A percentile compares a stretch with the other conserved stretches of the same genome.
Evolutionary conservation across 2,888 invertebrate species (phyloP).

Genomic region (Sabatieria punctata): DNA sequence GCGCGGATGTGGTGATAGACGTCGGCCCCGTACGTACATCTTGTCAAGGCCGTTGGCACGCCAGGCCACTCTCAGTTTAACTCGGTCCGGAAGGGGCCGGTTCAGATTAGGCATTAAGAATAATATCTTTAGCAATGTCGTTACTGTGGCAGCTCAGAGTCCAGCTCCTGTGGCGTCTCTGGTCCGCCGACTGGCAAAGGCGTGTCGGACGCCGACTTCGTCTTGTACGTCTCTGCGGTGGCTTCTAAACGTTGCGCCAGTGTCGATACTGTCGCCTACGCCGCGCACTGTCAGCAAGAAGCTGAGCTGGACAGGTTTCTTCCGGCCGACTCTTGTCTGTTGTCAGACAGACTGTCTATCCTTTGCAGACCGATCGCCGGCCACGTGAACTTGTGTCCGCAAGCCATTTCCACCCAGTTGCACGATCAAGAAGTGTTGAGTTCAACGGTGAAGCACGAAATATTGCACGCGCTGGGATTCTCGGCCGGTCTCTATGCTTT

Average conservation of each 20-base stretch:
- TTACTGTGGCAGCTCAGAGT: constrained; percentile 13
- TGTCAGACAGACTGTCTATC: too few relatives aligned
- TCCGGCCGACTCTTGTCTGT: constrained; percentile 12
- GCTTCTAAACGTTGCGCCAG: constrained; percentile 80
- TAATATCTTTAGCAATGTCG: constrained; percentile 15
- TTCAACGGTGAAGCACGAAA: constrained; percentile 95
- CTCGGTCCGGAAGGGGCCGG: not conserved
- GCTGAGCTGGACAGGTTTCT: constrained; percentile 72
- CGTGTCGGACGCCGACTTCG: constrained; percentile 66
- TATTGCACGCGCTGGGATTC: constrained; percentile 89
- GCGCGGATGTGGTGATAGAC: too few relatives aligned
- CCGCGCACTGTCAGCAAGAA: constrained; percentile 96
- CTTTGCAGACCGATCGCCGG: constrained; percentile 84
- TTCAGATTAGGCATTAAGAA: not conserved
- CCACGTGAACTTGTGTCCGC: constrained; percentile 92
- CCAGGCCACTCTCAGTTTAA: too few relatives aligned
- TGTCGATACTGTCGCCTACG: constrained; percentile 73
- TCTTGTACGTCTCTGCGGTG: constrained; percentile 86
- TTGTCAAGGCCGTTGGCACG: too few relatives aligned
- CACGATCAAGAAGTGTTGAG: constrained; percentile 66
- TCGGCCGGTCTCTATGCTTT: constrained; percentile 92
- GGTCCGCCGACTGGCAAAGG: constrained; percentile 42
- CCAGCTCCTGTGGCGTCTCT: constrained; percentile 39
- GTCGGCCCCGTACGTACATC: too few relatives aligned
- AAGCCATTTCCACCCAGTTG: constrained; percentile 71